Evolutionary conservation across 1,140 invertebrate genomes (phyloP), one percentile per base, ranked within the genome.

Genomic region (Callitettix versicolor): DNA sequence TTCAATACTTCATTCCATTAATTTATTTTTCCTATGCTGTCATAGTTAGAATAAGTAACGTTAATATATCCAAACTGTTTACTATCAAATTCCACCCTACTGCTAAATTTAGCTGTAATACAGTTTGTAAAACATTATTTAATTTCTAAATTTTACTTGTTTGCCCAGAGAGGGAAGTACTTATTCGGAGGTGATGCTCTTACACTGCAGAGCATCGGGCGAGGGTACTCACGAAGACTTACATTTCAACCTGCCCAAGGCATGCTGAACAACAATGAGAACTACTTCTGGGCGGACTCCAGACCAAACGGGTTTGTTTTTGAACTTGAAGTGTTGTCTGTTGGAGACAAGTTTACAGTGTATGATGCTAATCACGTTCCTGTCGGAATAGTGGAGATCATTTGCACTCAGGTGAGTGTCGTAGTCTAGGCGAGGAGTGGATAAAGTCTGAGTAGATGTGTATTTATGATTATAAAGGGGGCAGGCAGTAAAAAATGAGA

Each of bases 251-350:
- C 81, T 4, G 72, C 77, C 33, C 68, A 70, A 12, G 75, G 74
- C 14, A 76, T 74, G 38, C 69, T 81, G 26, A 86, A 86, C 69
- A 73, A 79, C 49, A 84, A 85, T 65, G 70, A 73, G 12, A 81
- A 84, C 64, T 84, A 81, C 64, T 88, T 88, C 71, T 88, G 84
- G 81, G 80, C 81, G 12, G 86, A 88, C 69, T 86, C 81, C 34
- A 69, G 77, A 55, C 78, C 79, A 6, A 78, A 80, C 65, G 85
- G 86, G 34, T 88, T 79, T 64, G 80, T 78, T 15, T 86, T 88
- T 67, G 79, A 82, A 61, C 69, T 86, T 26, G 77, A 82, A 63
- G 77, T 81, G 5, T 71, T 88, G 1, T 76, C 77, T n/a, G 67
- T 77, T 48, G 82, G 81, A 4, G 79, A 86, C 55, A 81, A 81